Evolutionary conservation across 2,797 vertebrate genomes (phyloP).

Genomic region (Smutsia gigantea): DNA sequence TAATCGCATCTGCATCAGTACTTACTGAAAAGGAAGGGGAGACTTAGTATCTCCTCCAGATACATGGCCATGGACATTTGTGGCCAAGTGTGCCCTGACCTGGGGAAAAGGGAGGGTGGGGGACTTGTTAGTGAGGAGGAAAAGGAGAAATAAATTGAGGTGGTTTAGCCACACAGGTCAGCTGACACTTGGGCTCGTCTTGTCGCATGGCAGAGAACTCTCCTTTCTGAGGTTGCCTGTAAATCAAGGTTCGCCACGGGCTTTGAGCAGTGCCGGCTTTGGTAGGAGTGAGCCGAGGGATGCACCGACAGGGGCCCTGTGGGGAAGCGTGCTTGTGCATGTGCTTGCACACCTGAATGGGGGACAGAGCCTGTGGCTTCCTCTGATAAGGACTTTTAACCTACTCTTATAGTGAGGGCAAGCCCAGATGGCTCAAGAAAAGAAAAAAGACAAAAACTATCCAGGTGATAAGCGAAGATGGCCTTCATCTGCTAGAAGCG

Average conservation of each 20-base stretch:
- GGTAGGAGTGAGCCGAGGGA: background rate
- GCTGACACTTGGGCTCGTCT: too few species aligned
- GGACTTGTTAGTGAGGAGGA: background rate
- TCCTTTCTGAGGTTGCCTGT: background rate
- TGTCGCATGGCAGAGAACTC: background rate
- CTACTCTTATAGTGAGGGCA: background rate
- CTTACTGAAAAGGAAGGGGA: background rate
- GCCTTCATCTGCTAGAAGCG: background rate
- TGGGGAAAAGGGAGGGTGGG: background rate
- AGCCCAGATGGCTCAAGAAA: background rate
- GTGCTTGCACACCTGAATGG: too few species aligned
- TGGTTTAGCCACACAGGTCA: background rate
- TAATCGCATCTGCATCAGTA: background rate
- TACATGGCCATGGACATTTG: background rate
- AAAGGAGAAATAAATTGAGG: background rate
- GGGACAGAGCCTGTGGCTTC: background rate
- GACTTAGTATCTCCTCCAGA: background rate
- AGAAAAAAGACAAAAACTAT: background rate
- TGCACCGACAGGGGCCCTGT: background rate
- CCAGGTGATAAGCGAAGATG: background rate
- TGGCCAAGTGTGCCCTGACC: background rate
- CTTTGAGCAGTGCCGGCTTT: accelerated
- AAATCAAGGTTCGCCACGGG: background rate
- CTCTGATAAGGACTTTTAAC: background rate
- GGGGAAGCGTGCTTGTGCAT: accelerated